A percentile compares a stretch with the other conserved stretches of the same genome.
phyloP scores from a whole-genome alignment of 1,140 invertebrate genomes.

The Aphidius gifuensis region DNA sequence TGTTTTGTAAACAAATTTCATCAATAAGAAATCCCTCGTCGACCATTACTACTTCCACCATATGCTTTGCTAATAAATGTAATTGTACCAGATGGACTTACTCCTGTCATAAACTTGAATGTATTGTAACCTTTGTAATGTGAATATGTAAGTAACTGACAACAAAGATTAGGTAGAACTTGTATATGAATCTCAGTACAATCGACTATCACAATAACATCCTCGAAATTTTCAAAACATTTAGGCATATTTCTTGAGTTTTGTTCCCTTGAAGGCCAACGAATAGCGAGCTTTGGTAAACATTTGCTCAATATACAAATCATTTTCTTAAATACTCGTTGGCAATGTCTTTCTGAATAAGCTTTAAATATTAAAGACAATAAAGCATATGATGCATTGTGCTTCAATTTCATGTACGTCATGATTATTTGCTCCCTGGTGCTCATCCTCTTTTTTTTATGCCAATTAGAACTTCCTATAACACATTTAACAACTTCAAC shows the following conservation, averaged over 20 bases:
- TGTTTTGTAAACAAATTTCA: neutral
- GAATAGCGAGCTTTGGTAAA: slow-evolving; percentile 17
- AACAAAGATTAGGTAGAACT: slow-evolving; percentile 16
- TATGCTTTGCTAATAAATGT: slow-evolving; percentile 34
- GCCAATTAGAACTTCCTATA: neutral
- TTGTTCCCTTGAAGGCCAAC: slow-evolving; percentile 13
- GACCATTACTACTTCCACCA: slow-evolving; percentile 26
- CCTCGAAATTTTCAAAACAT: slow-evolving; percentile 17
- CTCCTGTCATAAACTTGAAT: slow-evolving; percentile 33
- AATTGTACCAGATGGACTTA: slow-evolving; percentile 32
- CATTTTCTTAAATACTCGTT: slow-evolving; percentile 11
- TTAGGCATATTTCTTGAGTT: slow-evolving; percentile 11
- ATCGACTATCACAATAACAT: slow-evolving; percentile 25
- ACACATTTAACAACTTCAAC: slow-evolving; percentile 1
- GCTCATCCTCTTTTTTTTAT: slow-evolving; percentile 8
- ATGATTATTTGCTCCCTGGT: slow-evolving; percentile 12
- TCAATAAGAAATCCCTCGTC: slow-evolving; percentile 20
- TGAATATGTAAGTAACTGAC: slow-evolving; percentile 28
- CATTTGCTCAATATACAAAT: slow-evolving; percentile 8
- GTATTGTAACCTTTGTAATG: slow-evolving; percentile 36
- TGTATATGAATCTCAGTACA: slow-evolving; percentile 28
- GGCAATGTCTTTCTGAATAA: slow-evolving; percentile 15
- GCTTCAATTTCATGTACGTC: slow-evolving; percentile 17
- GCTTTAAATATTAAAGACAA: slow-evolving; percentile 16
- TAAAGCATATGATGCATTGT: slow-evolving; percentile 20